Evolutionary conservation across 1,140 invertebrate species (phyloP), one percentile per base, ranked within the genome.

Genomic region (Drosophila nigromelanica): DNA sequence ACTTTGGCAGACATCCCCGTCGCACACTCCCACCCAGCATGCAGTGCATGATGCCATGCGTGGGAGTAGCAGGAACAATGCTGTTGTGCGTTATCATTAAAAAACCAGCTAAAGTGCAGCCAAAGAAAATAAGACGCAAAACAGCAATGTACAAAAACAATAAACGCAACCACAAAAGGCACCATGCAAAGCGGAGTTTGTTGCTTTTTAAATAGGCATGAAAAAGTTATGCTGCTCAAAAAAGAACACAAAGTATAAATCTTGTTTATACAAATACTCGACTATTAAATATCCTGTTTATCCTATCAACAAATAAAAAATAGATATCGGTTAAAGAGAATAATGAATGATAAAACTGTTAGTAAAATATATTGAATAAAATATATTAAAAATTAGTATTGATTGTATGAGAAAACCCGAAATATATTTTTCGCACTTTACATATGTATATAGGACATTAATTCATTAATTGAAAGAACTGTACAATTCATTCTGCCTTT

Each of bases 31-130:
- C 18, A 50, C 71, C 73, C 73, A 73, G 75, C 82, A 82, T 76
- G 86, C 75, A 86, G 87, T 86, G 82, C 79, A 78, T 78, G 47
- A 27, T 61, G 54, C 56, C 43, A 59, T 62, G 33, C 33, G 56
- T 72, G 64, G 56, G 35, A 15, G 39, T 33, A 27, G 45, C 35
- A 50, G 30, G 24, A 69, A 75, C 76, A 83, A 79, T 83, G 66
- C 64, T 76, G 79, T 30, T 14, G 73, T 83, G 76, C 79, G 79
- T 79, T 86, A 86, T 86, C 78, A 86, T 86, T 86, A 89, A 86
- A 58, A 86, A 76, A 71, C 71, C 79, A 71, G 78, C 82, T 81
- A 81, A 87, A 87, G 74, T 81, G 75, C 68, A 73, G 78, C 75
- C 71, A 82, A 86, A 86, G 83, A 86, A 89, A 86, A 86, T 78